phyloP scores from a whole-genome alignment of 2,797 vertebrate species.

The Streptopelia turtur region DNA sequence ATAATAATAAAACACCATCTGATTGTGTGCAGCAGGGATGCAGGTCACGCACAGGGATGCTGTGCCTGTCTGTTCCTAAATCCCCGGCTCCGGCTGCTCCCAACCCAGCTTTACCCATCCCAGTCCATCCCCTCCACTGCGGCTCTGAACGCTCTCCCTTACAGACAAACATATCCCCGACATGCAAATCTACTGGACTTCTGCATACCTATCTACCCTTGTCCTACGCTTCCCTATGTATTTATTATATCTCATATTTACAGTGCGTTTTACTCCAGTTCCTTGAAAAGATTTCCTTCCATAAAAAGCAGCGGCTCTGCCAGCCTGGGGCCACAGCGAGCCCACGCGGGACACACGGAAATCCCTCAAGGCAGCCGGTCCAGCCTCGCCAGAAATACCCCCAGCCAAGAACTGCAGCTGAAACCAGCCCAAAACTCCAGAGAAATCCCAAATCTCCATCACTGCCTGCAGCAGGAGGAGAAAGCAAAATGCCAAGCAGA shows the following conservation, averaged over 20 bases:
- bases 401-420: background rate
- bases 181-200: conserved; percentile 75
- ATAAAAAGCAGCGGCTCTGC: background rate
- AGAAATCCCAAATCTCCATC: background rate
- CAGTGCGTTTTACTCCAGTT: conserved; percentile 21
- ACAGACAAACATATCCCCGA: conserved; percentile 19
- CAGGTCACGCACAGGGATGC: background rate
- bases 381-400: background rate
- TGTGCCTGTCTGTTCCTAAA: background rate
- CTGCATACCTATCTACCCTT: conserved; percentile 57
- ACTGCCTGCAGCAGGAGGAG: background rate
- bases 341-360: background rate
- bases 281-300: background rate
- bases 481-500: background rate
- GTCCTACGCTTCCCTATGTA: conserved; percentile 65
- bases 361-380: background rate
- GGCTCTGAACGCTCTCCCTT: background rate
- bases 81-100: background rate
- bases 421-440: background rate
- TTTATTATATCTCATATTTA: conserved; percentile 72
- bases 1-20: fast-evolving
- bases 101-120: background rate
- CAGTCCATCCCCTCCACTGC: background rate
- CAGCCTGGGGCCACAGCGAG: background rate
- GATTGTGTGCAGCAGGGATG: background rate